Base-by-base conservation (phyloP, 1,140 invertebrate genomes). In the Oreohelix idahoensis region DNA sequence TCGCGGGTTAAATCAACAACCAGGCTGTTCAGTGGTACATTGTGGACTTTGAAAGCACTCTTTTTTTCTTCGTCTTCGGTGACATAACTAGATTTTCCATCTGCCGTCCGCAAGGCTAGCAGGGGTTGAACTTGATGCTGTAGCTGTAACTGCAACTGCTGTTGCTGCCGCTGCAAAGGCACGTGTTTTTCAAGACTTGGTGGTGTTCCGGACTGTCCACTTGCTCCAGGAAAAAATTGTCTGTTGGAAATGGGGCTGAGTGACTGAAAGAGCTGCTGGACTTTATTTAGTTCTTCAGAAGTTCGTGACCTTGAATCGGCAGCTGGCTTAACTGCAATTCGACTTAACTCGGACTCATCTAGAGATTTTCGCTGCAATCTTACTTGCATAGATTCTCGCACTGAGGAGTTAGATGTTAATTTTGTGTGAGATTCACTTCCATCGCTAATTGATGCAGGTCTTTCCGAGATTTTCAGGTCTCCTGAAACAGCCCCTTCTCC, bases 131-230 rank as follows among this genome's bases (percentile, higher is more conserved):
- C 35, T 35, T 36, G 29, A 0, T 69, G 38, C 23, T 70, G 77
- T 0, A 69, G 73, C 23, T 70, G 79, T 49, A 75, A 71, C 53
- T 76, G 69, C 17, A 35, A 20, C 26, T 79, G 76, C 39, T 79
- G 82, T 32, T 76, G 74, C 26, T 79, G 82, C 35, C 71, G 66
- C 32, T 79, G 78, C 32, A 42, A 38, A 39, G 39, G 75, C 26
- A 32, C 11, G 1, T 69, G 69, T 42, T 81, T 49, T 81, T 63
- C 29, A 0, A 29, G 39, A 71, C 13, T 23, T 49, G 66, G 39
- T 32, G 26, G 39, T 17, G 39, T 32, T 42, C 29, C 36, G 26
- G 63, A 36, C 49, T 73, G 32, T 69, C 71, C 45, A 66, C 38
- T n/a, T 83, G 81, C 0, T 83, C 69, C 17, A 63, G 51, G 38